phyloP scores from a whole-genome alignment of 2,113 vertebrate genomes.

The Malurus melanocephalus region DNA sequence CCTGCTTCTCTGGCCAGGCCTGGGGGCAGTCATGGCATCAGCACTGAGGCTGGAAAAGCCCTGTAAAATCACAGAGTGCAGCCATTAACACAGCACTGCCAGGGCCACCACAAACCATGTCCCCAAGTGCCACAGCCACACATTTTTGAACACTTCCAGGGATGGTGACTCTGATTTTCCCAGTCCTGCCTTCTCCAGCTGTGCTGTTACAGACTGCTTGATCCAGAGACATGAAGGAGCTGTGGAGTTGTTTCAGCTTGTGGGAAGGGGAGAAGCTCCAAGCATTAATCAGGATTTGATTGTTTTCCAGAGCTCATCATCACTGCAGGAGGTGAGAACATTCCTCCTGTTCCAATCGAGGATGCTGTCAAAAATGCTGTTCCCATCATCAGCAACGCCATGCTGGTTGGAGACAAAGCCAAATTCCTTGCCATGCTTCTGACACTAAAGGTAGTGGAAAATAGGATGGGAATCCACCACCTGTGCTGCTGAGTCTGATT shows the following conservation, averaged over 20 bases:
- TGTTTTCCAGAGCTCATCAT: constrained; percentile 87
- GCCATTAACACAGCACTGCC: background rate
- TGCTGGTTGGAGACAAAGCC: constrained; percentile 89
- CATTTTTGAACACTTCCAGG: background rate
- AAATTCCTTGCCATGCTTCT: constrained; percentile 89
- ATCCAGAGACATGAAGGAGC: background rate
- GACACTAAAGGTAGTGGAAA: constrained; percentile 82
- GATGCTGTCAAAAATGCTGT: constrained; percentile 82
- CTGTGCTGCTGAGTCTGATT: background rate
- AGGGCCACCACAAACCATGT: background rate
- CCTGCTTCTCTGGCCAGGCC: background rate
- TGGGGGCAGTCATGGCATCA: background rate
- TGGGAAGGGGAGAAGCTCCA: background rate
- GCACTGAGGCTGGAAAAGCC: background rate
- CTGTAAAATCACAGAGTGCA: background rate
- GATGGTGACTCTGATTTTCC: background rate
- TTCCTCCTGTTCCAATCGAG: constrained; percentile 85
- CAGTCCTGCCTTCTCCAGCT: background rate
- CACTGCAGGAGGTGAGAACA: constrained; percentile 88
- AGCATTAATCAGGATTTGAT: background rate
- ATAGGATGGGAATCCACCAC: background rate
- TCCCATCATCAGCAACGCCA: constrained; percentile 89
- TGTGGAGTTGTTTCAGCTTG: background rate
- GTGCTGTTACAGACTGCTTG: background rate
- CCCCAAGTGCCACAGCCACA: background rate